A percentile compares a stretch with the other conserved stretches of the same genome.
phyloP scores from a whole-genome alignment of 2,797 vertebrate species.

The Threskiornis aethiopicus region DNA sequence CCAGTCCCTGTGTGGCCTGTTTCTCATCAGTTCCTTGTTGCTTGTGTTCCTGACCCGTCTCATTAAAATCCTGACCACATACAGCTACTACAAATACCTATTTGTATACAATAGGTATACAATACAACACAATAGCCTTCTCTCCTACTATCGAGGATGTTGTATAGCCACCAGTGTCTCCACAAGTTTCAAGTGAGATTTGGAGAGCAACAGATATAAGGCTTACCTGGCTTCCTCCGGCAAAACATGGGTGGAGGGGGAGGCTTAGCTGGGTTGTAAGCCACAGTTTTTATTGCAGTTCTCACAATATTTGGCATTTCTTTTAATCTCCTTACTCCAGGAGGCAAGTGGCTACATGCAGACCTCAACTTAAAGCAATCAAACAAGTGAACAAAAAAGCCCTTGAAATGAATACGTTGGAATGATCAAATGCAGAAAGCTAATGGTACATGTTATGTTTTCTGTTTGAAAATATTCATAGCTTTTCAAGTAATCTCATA shows the following conservation, averaged over 20 bases:
- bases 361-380: background rate
- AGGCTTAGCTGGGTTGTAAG: background rate
- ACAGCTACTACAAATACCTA: background rate
- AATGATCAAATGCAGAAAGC: background rate
- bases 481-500: background rate
- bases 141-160: rapidly evolving
- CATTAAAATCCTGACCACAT: background rate
- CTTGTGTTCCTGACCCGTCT: background rate
- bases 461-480: background rate
- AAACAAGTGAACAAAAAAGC: background rate
- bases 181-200: background rate
- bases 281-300: background rate
- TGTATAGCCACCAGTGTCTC: background rate
- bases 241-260: background rate
- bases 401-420: background rate
- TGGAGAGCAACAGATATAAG: background rate
- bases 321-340: background rate
- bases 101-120: too few species aligned
- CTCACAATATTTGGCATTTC: background rate
- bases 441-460: background rate
- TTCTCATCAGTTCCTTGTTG: background rate
- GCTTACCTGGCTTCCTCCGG: background rate
- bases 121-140: background rate
- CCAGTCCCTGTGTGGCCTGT: background rate
- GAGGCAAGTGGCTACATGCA: background rate